These are phyloP conservation scores for Cataglyphis altisquamis DNA, from an alignment of 2,888 invertebrate species.

Conservation along the genomic window DNA sequence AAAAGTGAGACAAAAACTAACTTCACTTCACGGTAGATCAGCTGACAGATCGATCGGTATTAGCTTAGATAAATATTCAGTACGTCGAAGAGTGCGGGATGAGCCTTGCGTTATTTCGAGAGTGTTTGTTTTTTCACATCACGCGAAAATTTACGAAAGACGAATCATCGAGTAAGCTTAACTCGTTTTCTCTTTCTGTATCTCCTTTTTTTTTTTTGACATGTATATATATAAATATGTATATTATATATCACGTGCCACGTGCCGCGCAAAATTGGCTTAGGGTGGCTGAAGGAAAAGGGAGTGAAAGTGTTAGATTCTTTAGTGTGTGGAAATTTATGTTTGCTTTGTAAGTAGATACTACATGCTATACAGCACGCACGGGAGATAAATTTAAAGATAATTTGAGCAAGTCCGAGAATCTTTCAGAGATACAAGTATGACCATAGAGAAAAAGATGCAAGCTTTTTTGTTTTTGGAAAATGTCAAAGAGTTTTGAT, in stretches of 20 bases:
- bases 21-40: conserved; percentile 50
- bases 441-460: conserved; percentile 27
- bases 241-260: conserved; percentile 84
- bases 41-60: conserved; percentile 43
- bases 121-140: conserved; percentile 19
- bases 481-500: background rate
- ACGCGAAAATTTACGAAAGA: conserved; percentile 77
- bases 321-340: conserved; percentile 32
- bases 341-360: conserved; percentile 7
- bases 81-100: conserved; percentile 12
- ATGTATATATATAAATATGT: conserved; percentile 73
- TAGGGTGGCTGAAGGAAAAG: conserved; percentile 82
- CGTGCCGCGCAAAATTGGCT: conserved; percentile 80
- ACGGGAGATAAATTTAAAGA: conserved; percentile 31
- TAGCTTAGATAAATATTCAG: conserved; percentile 15
- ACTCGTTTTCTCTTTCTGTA: conserved; percentile 67
- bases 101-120: conserved; percentile 19
- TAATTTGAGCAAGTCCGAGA: conserved; percentile 49
- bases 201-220: conserved; percentile 66
- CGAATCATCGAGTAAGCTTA: conserved; percentile 78
- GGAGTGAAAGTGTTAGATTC: conserved; percentile 44
- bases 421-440: conserved; percentile 45
- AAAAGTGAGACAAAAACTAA: conserved; percentile 50
- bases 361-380: conserved; percentile 26
- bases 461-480: background rate